Conservation (phyloP, 64 coral and sea anemone genomes). For the Dendrophyllia cribrosa region DNA sequence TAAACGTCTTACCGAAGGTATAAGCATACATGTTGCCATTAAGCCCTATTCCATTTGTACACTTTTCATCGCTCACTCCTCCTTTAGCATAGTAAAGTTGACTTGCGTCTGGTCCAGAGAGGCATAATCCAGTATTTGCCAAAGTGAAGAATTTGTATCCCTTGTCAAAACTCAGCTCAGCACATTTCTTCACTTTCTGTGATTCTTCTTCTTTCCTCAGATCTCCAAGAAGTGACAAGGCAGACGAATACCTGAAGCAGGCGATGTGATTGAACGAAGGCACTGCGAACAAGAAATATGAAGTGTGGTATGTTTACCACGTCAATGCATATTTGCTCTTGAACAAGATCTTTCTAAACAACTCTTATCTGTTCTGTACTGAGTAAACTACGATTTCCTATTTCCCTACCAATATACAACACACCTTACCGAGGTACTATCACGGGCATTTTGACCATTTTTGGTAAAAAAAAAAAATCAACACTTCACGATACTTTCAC, state of each 20-base stretch:
- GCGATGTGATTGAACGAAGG: not conserved
- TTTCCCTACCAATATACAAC: too few relatives aligned
- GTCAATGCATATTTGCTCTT: too few relatives aligned
- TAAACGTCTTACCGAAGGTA: not conserved
- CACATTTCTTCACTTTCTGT: not conserved
- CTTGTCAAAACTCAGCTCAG: not conserved
- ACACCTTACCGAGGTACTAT: too few relatives aligned
- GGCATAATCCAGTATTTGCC: constrained; percentile 20
- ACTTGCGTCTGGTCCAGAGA: not conserved
- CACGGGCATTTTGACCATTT: too few relatives aligned
- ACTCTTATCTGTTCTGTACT: too few relatives aligned
- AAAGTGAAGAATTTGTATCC: constrained; percentile 45
- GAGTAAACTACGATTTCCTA: too few relatives aligned
- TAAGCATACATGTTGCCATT: not conserved
- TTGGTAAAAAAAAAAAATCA: too few relatives aligned
- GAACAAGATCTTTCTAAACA: too few relatives aligned
- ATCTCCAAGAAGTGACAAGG: not conserved
- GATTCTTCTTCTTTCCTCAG: not conserved
- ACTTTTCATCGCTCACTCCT: not conserved
- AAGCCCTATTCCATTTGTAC: not conserved
- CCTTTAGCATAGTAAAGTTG: not conserved
- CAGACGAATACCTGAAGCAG: not conserved
- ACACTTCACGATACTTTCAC: too few relatives aligned
- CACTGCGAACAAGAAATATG: not conserved
- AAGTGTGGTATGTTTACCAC: too few relatives aligned